Evolutionary conservation across 2,888 invertebrate species (phyloP).

Genomic region (Folsomia manolachei): DNA sequence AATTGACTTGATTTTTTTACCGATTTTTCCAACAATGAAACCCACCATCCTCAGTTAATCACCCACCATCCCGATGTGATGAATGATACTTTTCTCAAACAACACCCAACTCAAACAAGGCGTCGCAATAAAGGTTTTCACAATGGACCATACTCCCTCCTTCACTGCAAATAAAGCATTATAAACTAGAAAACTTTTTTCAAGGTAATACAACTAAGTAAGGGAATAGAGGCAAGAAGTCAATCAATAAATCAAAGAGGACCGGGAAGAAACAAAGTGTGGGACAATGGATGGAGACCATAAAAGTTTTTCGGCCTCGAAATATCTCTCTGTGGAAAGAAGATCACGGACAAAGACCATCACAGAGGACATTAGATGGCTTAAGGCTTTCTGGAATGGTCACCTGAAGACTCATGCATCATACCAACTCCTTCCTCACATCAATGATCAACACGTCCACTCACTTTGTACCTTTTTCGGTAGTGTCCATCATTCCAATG

Average conservation of each 20-base stretch:
- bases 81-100: neutral
- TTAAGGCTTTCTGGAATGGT: constrained; percentile 16
- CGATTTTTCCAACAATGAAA: no score
- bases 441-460: constrained; percentile 17
- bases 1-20: no score
- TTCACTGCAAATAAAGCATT: constrained; percentile 1
- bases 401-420: constrained; percentile 23
- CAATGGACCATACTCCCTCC: no score
- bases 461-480: constrained; percentile 9
- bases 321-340: constrained; percentile 15
- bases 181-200: constrained; percentile 2
- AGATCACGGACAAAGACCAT: constrained; percentile 7
- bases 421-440: constrained; percentile 15
- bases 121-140: neutral
- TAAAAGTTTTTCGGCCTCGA: constrained; percentile 1
- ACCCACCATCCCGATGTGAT: no score
- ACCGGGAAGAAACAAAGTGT: constrained; percentile 6
- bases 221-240: no score
- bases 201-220: neutral
- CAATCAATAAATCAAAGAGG: constrained; percentile 20
- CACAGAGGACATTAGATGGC: constrained; percentile 15
- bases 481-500: no score
- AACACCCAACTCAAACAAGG: no score
- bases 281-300: constrained; percentile 10
- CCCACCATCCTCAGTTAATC: no score